A percentile compares a stretch with the other conserved stretches of the same genome.
Evolutionary conservation across 2,797 vertebrate genomes (phyloP).

Genomic region (Ispidina picta): DNA sequence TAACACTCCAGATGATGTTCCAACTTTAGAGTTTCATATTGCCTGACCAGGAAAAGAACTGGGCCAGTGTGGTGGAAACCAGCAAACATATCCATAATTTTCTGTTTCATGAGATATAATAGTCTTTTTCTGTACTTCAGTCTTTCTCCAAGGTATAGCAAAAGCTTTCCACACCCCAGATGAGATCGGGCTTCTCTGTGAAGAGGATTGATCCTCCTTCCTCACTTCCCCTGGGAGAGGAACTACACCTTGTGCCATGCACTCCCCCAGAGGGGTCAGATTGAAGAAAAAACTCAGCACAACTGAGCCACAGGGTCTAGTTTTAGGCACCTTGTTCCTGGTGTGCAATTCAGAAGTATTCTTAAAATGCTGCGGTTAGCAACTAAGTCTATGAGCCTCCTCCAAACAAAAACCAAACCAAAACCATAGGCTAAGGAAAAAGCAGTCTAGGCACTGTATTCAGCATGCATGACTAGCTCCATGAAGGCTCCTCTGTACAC

Average conservation of each 20-base stretch:
- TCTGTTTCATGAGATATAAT: not conserved
- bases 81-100: not conserved
- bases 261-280: rapidly evolving
- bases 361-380: not conserved
- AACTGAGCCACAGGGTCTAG: not conserved
- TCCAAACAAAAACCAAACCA: not conserved
- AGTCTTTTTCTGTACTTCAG: not conserved
- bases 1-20: not conserved
- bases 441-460: not conserved
- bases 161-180: not conserved
- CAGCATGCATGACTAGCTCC: not conserved
- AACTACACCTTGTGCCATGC: not conserved
- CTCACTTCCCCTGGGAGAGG: not conserved
- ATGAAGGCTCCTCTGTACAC: not conserved
- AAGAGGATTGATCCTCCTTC: not conserved
- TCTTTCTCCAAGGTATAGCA: not conserved
- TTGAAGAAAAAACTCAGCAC: not conserved
- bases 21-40: not conserved
- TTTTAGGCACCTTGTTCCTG: not conserved
- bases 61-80: not conserved
- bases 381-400: not conserved
- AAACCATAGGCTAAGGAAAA: not conserved
- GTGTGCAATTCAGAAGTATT: not conserved
- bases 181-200: not conserved
- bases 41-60: not conserved